Conservation (phyloP, 2,113 vertebrate species). For the Malaclemys terrapin region DNA sequence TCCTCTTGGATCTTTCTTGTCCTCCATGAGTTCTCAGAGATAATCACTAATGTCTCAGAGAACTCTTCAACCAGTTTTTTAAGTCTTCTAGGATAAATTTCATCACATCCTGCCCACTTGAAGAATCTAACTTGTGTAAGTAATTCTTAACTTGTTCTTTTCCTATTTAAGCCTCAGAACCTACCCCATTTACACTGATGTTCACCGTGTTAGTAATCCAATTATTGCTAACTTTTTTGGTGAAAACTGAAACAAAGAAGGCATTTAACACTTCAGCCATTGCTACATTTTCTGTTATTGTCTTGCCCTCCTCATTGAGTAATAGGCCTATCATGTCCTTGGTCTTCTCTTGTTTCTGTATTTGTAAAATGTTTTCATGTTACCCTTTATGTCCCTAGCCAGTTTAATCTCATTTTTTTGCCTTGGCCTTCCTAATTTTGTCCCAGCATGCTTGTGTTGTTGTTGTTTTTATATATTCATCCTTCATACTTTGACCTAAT, state of each 20-base stretch:
- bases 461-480: background rate
- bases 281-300: background rate
- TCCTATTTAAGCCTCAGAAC: background rate
- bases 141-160: background rate
- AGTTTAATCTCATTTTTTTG: background rate
- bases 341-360: background rate
- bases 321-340: background rate
- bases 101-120: background rate
- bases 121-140: background rate
- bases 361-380: background rate
- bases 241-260: background rate
- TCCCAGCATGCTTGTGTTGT: background rate
- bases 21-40: background rate
- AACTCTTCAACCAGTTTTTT: background rate
- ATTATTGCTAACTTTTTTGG: background rate
- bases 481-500: background rate
- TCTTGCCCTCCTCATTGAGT: background rate
- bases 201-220: background rate
- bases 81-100: background rate
- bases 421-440: background rate
- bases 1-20: background rate
- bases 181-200: background rate
- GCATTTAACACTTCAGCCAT: background rate
- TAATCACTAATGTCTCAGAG: background rate
- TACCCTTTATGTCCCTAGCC: background rate